Conservation (phyloP, 2,888 invertebrate species). For the Phengaris arion region DNA sequence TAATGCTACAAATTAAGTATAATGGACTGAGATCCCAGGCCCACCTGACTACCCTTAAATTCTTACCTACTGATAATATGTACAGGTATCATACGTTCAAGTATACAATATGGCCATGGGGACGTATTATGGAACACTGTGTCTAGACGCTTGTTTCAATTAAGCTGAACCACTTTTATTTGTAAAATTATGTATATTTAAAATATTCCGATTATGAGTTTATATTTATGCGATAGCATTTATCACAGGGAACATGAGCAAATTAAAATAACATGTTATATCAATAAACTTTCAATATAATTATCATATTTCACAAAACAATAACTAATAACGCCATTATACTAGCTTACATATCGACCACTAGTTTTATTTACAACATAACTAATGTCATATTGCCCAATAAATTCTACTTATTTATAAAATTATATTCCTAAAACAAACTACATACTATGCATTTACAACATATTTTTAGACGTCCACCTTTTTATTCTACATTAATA, state of each 20-base stretch:
- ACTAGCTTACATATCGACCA: slow-evolving; percentile 52
- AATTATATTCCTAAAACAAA: slow-evolving; percentile 8
- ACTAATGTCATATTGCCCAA: slow-evolving; percentile 36
- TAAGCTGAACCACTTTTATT: no score
- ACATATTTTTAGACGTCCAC: not conserved
- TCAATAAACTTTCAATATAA: slow-evolving; percentile 75
- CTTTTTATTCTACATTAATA: not conserved
- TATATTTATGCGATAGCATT: not conserved
- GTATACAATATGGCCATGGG: no score
- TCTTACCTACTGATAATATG: no score
- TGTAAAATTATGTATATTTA: no score
- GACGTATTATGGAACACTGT: no score
- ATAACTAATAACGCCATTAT: slow-evolving; percentile 67
- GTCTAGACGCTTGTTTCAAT: no score
- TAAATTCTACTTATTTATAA: slow-evolving; percentile 27
- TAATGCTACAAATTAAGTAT: no score
- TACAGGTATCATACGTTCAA: no score
- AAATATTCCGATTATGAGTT: no score
- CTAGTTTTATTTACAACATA: slow-evolving; percentile 67
- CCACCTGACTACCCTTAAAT: no score
- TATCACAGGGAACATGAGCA: slow-evolving; percentile 10
- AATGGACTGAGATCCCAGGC: no score
- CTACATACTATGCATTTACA: slow-evolving; percentile 22
- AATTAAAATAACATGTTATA: slow-evolving; percentile 48
- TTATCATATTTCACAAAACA: slow-evolving; percentile 75